phyloP scores from a whole-genome alignment of 2,113 vertebrate species.

The Daboia siamensis region DNA sequence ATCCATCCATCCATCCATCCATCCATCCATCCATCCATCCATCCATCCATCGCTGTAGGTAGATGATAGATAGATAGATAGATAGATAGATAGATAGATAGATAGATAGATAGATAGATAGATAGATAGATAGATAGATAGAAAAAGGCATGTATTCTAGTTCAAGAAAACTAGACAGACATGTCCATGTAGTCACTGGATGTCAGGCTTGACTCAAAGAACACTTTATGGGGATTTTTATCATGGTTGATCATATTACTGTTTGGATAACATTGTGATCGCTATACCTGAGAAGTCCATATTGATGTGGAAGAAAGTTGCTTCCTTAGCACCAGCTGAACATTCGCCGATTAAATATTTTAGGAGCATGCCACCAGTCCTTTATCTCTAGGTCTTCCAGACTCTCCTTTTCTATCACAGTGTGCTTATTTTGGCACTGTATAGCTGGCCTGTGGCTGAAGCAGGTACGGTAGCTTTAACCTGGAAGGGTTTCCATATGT shows the following conservation, averaged over 20 bases:
- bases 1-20: too few species aligned
- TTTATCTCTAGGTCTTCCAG: not conserved
- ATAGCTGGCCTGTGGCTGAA: not conserved
- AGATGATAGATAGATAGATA: too few species aligned
- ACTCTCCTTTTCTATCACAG: not conserved
- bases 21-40: not conserved
- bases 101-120: too few species aligned
- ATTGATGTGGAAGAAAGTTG: not conserved
- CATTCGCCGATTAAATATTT: not conserved
- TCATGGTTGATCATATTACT: not conserved
- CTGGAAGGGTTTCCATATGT: not conserved
- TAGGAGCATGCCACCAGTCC: not conserved
- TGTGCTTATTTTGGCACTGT: not conserved
- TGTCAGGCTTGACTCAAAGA: not conserved
- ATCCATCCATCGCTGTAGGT: too few species aligned
- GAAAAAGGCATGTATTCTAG: not conserved
- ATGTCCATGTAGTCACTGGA: not conserved
- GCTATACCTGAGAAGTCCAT: not conserved
- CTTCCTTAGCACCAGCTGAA: not conserved
- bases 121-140: too few species aligned
- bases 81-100: too few species aligned
- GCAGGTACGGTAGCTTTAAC: not conserved
- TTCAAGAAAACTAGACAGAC: not conserved
- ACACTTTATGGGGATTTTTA: not conserved
- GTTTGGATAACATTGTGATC: not conserved